Evolutionary conservation across 1,140 invertebrate genomes (phyloP), one percentile per base, ranked within the genome.

Genomic region (Pseudachorutes palmiensis): DNA sequence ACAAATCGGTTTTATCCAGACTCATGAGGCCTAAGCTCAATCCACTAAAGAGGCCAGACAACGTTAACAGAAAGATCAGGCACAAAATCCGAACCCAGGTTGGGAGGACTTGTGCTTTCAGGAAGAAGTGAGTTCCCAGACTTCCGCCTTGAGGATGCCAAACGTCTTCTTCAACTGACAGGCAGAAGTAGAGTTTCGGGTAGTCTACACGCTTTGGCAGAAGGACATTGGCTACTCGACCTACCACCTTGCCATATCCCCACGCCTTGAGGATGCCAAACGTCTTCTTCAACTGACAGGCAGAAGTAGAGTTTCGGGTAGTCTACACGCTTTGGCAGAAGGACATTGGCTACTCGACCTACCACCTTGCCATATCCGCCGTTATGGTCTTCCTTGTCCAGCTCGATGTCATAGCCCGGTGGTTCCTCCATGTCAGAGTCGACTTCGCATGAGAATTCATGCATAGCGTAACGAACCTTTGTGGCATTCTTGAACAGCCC

Each of bases 11-110:
- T 65, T 80, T 78, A 73, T 85, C 82, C 28, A 87, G 72, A 22
- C 83, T 76, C 82, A 86, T 84, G 22, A 86, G 73, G 19, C 85
- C 85, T 0, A 86, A 74, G 75, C 85, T 55, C 0, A 86, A 74
- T n/a, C 85, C 85, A 61, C 80, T 82, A 70, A 83, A 82, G 2
- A 83, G 65, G 2, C 82, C 84, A 9, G 85, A 85, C 1, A 86
- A 71, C 22, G 70, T 62, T 16, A 86, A 75, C 0, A 84, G 74
- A 29, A 79, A 55, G 3, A 69, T 33, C 55, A 83, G 77, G 22
- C 80, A 59, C 16, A 76, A 60, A 22, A 79, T 74, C 66, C 80
- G 76, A 12, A 72, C 9, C 61, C 61, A 69, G 12, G 64, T 55
- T 22, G 67, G 63, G 1, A 71, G 1, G 3, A 55, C 51, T 24